Conservation (phyloP, 2,797 vertebrate species). For the Amazonetta brasiliensis region DNA sequence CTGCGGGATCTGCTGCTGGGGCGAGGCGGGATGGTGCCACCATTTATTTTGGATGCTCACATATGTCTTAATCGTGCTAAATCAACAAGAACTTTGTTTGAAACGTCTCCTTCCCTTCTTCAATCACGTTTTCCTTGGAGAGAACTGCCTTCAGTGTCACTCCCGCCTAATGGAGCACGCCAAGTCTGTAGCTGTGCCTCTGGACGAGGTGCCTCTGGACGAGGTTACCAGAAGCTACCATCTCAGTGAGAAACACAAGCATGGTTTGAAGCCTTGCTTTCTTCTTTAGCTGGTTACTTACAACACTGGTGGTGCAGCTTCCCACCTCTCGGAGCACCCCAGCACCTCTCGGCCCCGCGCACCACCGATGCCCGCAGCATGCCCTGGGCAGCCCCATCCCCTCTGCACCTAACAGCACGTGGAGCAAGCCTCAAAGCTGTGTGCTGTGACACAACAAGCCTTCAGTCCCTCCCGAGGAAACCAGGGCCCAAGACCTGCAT, state of each 20-base stretch:
- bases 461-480: neutral
- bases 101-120: neutral
- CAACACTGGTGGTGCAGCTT: neutral
- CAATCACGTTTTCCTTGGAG: neutral
- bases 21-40: rapidly evolving
- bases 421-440: neutral
- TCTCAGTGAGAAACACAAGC: neutral
- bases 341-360: rapidly evolving
- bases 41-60: neutral
- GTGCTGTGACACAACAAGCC: neutral
- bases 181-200: neutral
- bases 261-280: neutral
- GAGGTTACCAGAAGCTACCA: too few relatives aligned
- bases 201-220: neutral
- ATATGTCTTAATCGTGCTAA: neutral
- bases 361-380: rapidly evolving
- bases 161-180: neutral
- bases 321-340: neutral
- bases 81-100: neutral
- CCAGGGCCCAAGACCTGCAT: neutral
- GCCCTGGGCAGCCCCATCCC: too few relatives aligned
- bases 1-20: neutral
- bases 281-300: neutral
- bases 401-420: rapidly evolving
- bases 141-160: neutral